These are phyloP conservation scores for Microplitis manilae DNA, from an alignment of 2,888 invertebrate species.

Conservation along the genomic window DNA sequence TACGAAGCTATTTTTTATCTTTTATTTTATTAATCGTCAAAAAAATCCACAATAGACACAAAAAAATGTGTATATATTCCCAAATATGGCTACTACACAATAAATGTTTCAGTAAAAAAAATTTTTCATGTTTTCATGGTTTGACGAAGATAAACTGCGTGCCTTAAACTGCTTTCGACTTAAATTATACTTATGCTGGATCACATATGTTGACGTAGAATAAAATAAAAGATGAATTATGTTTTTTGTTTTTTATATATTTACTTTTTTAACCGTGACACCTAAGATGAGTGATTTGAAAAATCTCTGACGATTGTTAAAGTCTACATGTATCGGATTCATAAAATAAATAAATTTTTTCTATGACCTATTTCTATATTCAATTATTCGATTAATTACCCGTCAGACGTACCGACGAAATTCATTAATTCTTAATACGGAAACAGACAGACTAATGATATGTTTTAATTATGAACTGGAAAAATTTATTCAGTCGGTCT, in stretches of 20 bases:
- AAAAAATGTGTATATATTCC: neutral
- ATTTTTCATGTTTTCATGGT: neutral
- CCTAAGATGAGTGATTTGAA: neutral
- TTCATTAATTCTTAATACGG: no score
- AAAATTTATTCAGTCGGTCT: no score
- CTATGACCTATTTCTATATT: neutral
- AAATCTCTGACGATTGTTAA: neutral
- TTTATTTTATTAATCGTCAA: neutral
- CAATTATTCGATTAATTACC: neutral
- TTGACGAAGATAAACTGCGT: constrained; percentile 25
- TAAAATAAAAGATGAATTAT: neutral
- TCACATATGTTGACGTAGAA: neutral
- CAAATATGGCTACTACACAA: neutral
- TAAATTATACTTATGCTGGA: neutral
- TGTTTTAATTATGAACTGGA: no score
- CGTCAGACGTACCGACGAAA: no score
- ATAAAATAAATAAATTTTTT: neutral
- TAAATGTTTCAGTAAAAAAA: neutral
- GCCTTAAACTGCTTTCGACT: neutral
- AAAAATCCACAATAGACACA: neutral
- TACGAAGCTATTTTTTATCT: neutral
- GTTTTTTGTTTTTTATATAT: neutral
- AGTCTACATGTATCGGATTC: neutral
- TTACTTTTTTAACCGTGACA: neutral
- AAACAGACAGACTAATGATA: no score